Evolutionary conservation across 1,140 invertebrate genomes (phyloP).

Genomic region (Magallana gigas): DNA sequence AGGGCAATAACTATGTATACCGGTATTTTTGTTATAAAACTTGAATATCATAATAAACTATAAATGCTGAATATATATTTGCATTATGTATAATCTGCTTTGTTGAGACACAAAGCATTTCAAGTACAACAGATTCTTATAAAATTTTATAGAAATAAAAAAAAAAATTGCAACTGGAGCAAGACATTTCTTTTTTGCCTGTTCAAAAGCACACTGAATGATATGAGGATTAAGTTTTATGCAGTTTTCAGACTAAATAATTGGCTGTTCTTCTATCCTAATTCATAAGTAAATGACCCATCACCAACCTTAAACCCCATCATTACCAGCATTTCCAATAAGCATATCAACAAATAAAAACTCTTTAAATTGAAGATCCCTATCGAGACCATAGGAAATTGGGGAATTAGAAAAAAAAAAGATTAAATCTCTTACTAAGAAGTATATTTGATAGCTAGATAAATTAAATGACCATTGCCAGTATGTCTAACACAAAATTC

Average conservation of each 20-base stretch:
- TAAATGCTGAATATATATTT: too few relatives aligned
- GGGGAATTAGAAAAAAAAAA: constrained; percentile 33
- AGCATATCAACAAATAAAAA: constrained; percentile 38
- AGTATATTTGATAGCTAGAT: not conserved
- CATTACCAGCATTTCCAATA: constrained; percentile 36
- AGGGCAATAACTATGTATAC: too few relatives aligned
- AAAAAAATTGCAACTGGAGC: constrained; percentile 8
- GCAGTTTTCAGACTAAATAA: constrained; percentile 36
- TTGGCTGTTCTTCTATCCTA: constrained; percentile 26
- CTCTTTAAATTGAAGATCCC: constrained; percentile 26
- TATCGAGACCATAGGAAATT: constrained; percentile 31
- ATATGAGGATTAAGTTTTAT: constrained; percentile 35
- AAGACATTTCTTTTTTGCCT: constrained; percentile 26
- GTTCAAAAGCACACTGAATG: constrained; percentile 18
- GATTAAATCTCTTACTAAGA: constrained; percentile 15
- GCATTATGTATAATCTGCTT: too few relatives aligned
- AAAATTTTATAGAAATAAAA: too few relatives aligned
- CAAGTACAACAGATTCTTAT: too few relatives aligned
- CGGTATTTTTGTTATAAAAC: too few relatives aligned
- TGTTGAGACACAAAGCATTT: too few relatives aligned
- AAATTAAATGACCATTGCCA: not conserved
- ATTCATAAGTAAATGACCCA: constrained; percentile 38
- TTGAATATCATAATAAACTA: too few relatives aligned
- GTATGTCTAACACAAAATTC: not conserved
- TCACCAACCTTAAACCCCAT: constrained; percentile 26